phyloP scores from a whole-genome alignment of 2,113 vertebrate genomes.

The Rhagologus leucostigma region DNA sequence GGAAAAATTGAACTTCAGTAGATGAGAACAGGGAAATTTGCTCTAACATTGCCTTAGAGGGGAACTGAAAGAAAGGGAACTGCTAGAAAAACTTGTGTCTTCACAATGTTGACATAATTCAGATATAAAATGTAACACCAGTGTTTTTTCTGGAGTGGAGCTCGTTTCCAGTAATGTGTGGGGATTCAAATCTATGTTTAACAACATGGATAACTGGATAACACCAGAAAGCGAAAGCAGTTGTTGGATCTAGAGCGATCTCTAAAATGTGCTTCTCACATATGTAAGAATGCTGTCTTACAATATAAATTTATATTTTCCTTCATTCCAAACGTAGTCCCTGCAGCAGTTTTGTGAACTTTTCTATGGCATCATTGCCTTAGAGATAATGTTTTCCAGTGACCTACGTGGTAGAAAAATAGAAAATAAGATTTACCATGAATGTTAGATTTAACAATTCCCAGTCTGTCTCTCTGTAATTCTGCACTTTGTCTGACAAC shows the following conservation, averaged over 20 bases:
- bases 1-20: neutral
- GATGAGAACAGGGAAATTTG: constrained; percentile 47
- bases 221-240: constrained; percentile 32
- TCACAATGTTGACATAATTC: constrained; percentile 48
- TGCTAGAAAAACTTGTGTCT: constrained; percentile 35
- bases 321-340: neutral
- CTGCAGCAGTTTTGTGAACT: neutral
- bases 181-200: constrained; percentile 54
- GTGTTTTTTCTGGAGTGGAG: constrained; percentile 59
- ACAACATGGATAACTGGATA: constrained; percentile 36
- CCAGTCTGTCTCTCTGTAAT: neutral
- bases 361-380: neutral
- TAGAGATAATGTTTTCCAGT: neutral
- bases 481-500: neutral
- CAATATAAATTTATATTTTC: neutral
- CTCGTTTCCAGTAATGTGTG: constrained; percentile 53
- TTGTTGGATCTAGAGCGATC: neutral
- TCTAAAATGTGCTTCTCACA: neutral
- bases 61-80: constrained; percentile 39
- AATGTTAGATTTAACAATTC: neutral
- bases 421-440: neutral
- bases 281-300: neutral
- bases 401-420: neutral
- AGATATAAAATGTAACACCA: constrained; percentile 43
- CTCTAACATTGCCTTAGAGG: constrained; percentile 27